Evolutionary conservation across 2,797 vertebrate genomes (phyloP).

Genomic region (Parambassis ranga): DNA sequence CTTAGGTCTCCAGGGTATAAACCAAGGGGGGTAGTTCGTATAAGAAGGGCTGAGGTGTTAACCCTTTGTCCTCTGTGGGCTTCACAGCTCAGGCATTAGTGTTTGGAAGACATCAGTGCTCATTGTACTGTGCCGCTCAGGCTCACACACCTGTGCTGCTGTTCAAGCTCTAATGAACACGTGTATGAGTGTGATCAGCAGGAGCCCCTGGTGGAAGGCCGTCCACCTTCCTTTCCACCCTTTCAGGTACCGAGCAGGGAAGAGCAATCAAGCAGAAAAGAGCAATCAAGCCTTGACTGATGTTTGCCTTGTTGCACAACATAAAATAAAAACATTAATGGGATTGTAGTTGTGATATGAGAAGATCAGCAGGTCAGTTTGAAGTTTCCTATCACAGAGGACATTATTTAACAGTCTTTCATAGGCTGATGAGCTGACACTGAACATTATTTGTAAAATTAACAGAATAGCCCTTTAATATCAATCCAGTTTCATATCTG

Average conservation of each 20-base stretch:
- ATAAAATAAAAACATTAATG: neutral
- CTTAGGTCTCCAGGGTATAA: conserved; percentile 40
- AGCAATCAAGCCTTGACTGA: too few species aligned
- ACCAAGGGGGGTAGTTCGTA: conserved; percentile 23
- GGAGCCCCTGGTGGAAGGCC: too few species aligned
- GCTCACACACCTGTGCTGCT: neutral
- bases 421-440: too few species aligned
- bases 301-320: neutral
- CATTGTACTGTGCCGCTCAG: neutral
- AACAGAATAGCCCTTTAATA: too few species aligned
- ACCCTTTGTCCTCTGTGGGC: conserved; percentile 51
- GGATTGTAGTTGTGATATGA: neutral
- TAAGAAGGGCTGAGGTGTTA: conserved; percentile 41
- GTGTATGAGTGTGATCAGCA: neutral
- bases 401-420: too few species aligned
- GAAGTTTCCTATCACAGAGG: too few species aligned
- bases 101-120: neutral
- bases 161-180: neutral
- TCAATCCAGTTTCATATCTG: too few species aligned
- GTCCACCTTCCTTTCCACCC: neutral
- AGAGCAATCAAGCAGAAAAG: too few species aligned
- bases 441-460: too few species aligned
- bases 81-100: conserved; percentile 2
- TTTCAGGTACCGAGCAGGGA: neutral
- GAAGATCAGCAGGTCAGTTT: neutral